Evolutionary conservation across 2,888 invertebrate species (phyloP), one percentile per base, ranked within the genome.

Genomic region (Dicyrtoma fusca): DNA sequence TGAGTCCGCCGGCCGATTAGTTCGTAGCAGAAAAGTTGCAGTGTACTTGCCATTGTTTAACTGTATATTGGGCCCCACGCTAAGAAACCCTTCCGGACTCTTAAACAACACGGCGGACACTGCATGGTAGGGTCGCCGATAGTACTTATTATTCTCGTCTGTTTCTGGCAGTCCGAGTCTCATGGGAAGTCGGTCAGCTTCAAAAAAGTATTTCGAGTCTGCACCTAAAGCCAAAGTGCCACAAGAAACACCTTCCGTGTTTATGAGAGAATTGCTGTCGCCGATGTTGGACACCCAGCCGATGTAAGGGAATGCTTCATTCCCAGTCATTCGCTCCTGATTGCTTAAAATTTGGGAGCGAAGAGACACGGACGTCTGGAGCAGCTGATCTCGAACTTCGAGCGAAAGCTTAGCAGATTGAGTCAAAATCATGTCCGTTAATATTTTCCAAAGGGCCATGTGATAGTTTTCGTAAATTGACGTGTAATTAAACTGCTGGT

Each of bases 241-340:
- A 53, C 63, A 57, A 19, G 73, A 71, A 1, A 75, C 68, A 1
- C 73, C 62, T 55, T 75, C 75, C 2, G 75, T 73, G 45, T 75
- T 75, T 6, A 75, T 73, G 8, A 75, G 42, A 0, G 75, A 47
- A 25, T n/a, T 55, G 0, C 3, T 14, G 11, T 17, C 45, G 0
- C 69, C 73, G 42, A 75, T 73, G 17, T 73, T 71, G 1, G 75
- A 75, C 42, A 72, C 64, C 75, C 75, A 75, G 1, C 75, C 75
- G 11, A 61, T 34, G 1, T 55, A 45, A n/a, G 42, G 61, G 34
- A 34, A 34, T 5, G 3, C 34, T 8, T 3, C 4, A 23, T 70
- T 69, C 17, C 45, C 45, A 14, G 23, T 8, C 19, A 71, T 69
- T n/a, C 19, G 23, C 34, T 72, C 66, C 53, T 75, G 75, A 53